Evolutionary conservation across 2,888 invertebrate species (phyloP), one percentile per base, ranked within the genome.

Genomic region (Coremacera marginata): DNA sequence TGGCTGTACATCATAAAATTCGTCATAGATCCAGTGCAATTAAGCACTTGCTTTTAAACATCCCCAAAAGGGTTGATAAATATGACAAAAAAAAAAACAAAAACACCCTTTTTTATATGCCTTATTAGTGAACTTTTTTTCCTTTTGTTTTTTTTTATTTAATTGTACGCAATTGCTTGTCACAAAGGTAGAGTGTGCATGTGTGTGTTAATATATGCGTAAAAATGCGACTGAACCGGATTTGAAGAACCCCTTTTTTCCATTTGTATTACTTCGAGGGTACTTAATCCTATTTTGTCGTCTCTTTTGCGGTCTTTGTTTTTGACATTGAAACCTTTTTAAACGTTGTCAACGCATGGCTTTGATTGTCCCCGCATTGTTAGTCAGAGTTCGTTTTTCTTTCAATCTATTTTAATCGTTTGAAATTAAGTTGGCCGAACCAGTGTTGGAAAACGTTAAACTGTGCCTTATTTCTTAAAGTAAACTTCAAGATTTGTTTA

Each of bases 291-390:
- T 51, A 37, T 71, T 71, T 71, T 44, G 72, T 63, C 63, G 73
- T 73, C 34, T 31, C 71, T 62, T 71, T 76, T 76, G 71, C 63
- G 76, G 70, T 68, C 71, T 72, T 72, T 77, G 73, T 73, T 72
- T 67, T 72, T 77, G 77, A 77, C 77, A 77, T 77, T 55, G 72
- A 77, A 72, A 77, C 77, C 68, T 73, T 65, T 73, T 63, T 51
- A 73, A 63, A 27, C 19, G 51, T 31, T 73, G 65, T 60, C 27
- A 31, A 63, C 51, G 73, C 63, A 49, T 27, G 34, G 31, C 63
- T 73, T 73, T 73, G 65, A 73, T 73, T 73, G n/a, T 27, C 31
- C 63, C 31, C 55, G 22, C 63, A n/a, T 63, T n/a, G 22, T 55
- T 7, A 22, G 63, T 11, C 34, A 5, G 14, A 27, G n/a, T 34